Evolutionary conservation across 2,888 invertebrate genomes (phyloP), one percentile per base, ranked within the genome.

Genomic region (Eristalinus sepulchralis): DNA sequence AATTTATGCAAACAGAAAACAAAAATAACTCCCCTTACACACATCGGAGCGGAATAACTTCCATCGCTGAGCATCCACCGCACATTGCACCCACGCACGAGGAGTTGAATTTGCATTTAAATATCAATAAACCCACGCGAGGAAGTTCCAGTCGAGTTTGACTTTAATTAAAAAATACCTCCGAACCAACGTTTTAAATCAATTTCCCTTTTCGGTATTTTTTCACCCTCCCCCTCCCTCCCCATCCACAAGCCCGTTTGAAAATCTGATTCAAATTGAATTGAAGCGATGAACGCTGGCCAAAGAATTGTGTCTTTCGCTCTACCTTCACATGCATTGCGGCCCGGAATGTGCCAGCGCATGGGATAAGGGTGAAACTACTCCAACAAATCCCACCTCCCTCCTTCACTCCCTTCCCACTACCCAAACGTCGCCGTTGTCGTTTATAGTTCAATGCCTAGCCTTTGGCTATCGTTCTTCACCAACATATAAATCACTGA

Each of bases 151-250:
- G 13, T 79, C 55, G 62, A 71, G 81, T 82, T 83, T 73, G 81
- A 67, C 78, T 82, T 83, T 85, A 88, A 85, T 80, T 81, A 84
- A 86, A 86, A 86, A 86, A 86, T 86, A 83, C 83, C 86, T 86
- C 82, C 71, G 82, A 86, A 86, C 82, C 86, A 79, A 82, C 78
- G 75, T 82, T 87, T 87, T 76, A 83, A 87, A 83, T 87, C 87
- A 86, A 86, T 86, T 86, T 82, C 71, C 79, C 62, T 77, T 47
- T 85, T 64, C 55, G 72, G 72, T 70, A 60, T 77, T 81, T 78
- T n/a, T 24, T 24, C 33, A 24, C 55, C 17, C 31, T 34, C 0
- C 2, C 8, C 68, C 36, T 39, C 17, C 31, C 55, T 0, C 2
- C 8, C 68, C 36, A 20, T 31, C 39, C n/a, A n/a, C n/a, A n/a